Base-by-base conservation (phyloP, 2,888 invertebrate species). In the Cacoxenus indagator region DNA sequence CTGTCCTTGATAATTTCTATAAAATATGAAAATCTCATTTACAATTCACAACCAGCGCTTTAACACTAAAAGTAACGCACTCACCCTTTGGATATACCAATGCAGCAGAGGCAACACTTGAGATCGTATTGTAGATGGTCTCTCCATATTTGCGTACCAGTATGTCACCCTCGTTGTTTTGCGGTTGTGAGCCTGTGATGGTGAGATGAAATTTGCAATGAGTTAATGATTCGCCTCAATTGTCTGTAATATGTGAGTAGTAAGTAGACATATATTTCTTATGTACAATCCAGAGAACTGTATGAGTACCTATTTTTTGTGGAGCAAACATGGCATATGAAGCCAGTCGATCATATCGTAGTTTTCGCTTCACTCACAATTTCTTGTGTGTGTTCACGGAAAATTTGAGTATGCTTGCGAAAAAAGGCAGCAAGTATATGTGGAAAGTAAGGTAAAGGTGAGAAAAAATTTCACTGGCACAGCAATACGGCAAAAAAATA, bases 31-130 rank as follows among this genome's bases (percentile, higher is more conserved):
- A 55, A 1, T n/a, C n/a, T n/a, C n/a, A 46, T 24, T 4, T 24
- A 64, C 8, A 17, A 46, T 31, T 26, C 19, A 22, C 19, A 46
- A 24, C 6, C n/a, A n/a, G n/a, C n/a, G n/a, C n/a, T n/a, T n/a
- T n/a, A n/a, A n/a, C n/a, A n/a, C n/a, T n/a, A n/a, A n/a, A n/a
- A n/a, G n/a, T n/a, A 27, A 26, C 1, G n/a, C 9, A 65, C 71
- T 69, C 55, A 92, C 94, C 92, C 87, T 92, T 91, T 2, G 95
- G 93, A 86, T 93, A 93, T 75, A 92, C 93, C 8, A 94, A 88
- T 37, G 83, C 84, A 48, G 93, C 92, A 0, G 92, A 91, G 22
- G 93, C 92, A 5, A 94, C 92, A 29, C 91, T 92, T 72, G 91
- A 92, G 29, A 95, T 83, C 0, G 94, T 92, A 72, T 90, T 92